These are phyloP conservation scores for Lucifuga dentata DNA, from an alignment of 2,113 vertebrate genomes.

Conservation along the genomic window DNA sequence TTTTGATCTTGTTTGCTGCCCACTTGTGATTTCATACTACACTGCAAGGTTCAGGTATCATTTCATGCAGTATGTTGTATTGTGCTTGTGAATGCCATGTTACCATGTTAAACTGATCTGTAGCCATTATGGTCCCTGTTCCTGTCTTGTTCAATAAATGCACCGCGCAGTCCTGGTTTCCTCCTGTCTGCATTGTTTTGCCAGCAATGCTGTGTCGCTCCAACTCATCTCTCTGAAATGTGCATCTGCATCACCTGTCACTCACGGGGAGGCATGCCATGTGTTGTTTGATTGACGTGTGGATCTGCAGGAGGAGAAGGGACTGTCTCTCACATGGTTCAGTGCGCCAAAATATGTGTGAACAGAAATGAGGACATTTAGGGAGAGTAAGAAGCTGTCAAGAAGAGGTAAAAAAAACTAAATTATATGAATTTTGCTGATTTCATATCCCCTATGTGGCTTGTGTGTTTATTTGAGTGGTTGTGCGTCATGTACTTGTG, in stretches of 20 bases:
- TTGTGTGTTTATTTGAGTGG: conserved; percentile 47
- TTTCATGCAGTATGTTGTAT: not conserved
- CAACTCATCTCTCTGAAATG: conserved; percentile 69
- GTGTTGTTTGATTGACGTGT: conserved; percentile 74
- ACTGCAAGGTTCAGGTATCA: not conserved
- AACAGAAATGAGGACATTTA: conserved; percentile 74
- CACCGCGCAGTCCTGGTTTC: conserved; percentile 22
- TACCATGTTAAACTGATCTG: conserved; percentile 27
- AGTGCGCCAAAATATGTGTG: conserved; percentile 76
- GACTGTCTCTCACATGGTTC: conserved; percentile 62
- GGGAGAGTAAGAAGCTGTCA: conserved; percentile 61
- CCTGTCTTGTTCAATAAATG: conserved; percentile 69
- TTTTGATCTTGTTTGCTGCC: not conserved
- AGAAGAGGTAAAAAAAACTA: conserved; percentile 34
- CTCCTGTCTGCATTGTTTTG: conserved; percentile 68
- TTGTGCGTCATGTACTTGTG: conserved; percentile 9
- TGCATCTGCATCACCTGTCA: conserved; percentile 81
- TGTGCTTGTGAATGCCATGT: not conserved
- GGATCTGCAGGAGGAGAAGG: conserved; percentile 67
- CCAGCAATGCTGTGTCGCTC: conserved; percentile 57
- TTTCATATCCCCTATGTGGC: conserved; percentile 39
- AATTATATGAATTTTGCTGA: conserved; percentile 22
- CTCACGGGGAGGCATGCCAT: conserved; percentile 64
- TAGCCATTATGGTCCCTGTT: conserved; percentile 47
- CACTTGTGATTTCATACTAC: conserved; percentile 10